Evolutionary conservation across 2,797 vertebrate species (phyloP).

Genomic region (Kryptolebias ocellatus): DNA sequence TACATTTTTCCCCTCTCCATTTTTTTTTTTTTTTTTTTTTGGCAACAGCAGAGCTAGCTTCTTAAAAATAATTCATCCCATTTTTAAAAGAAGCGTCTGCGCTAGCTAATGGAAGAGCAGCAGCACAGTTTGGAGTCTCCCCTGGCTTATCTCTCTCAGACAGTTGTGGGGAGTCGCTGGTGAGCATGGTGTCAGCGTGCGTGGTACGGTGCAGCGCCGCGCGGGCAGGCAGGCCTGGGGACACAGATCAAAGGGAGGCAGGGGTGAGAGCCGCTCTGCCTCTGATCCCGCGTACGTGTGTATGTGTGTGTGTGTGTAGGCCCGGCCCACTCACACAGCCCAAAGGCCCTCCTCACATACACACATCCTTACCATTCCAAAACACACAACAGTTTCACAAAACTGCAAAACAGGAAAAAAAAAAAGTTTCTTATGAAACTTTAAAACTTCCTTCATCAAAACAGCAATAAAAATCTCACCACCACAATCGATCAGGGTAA

Average conservation of each 20-base stretch:
- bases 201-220: constrained; percentile 84
- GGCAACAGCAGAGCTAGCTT: constrained; percentile 79
- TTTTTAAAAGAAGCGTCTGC: constrained; percentile 80
- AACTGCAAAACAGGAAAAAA: constrained; percentile 66
- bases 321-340: constrained; percentile 79
- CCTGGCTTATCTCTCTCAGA: constrained; percentile 97
- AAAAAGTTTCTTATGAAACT: constrained; percentile 68
- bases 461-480: constrained; percentile 49
- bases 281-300: constrained; percentile 85
- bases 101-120: constrained; percentile 80
- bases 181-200: constrained; percentile 90
- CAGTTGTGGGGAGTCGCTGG: constrained; percentile 98
- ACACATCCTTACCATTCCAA: constrained; percentile 74
- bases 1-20: constrained; percentile 69
- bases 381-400: constrained; percentile 75
- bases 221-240: constrained; percentile 93
- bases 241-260: constrained; percentile 97
- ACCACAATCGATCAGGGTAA: constrained; percentile 24
- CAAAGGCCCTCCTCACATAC: constrained; percentile 71
- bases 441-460: constrained; percentile 67
- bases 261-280: constrained; percentile 85
- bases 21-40: constrained; percentile 74
- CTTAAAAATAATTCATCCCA: constrained; percentile 85
- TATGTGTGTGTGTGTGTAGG: constrained; percentile 46
- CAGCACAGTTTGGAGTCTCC: constrained; percentile 81